Percentiles rank a stretch among this genome's conserved stretches.
Conservation (phyloP, 2,113 vertebrate genomes). For the Acanthisitta chloris region DNA sequence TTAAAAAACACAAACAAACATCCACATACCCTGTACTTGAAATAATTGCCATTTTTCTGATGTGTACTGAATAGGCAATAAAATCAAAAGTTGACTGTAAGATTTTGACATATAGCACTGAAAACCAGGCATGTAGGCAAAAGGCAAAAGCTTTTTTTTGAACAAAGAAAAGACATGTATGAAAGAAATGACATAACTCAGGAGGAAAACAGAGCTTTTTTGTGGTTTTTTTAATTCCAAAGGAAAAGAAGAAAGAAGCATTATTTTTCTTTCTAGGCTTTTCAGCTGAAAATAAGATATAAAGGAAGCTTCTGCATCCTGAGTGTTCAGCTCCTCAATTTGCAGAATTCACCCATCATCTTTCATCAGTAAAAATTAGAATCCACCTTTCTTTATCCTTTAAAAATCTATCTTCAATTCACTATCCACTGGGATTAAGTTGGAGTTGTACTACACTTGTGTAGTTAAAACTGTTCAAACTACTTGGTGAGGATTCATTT, state of each 20-base stretch:
- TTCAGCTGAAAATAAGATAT: background rate
- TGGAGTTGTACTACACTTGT: background rate
- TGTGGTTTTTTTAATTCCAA: background rate
- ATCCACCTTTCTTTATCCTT: background rate
- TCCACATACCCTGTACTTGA: background rate
- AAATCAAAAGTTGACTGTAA: slow-evolving; percentile 24
- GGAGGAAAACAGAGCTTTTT: background rate
- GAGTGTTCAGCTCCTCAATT: background rate
- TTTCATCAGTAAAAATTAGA: slow-evolving; percentile 10
- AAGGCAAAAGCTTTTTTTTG: background rate
- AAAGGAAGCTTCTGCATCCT: background rate
- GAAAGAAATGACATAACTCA: background rate
- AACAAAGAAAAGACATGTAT: background rate
- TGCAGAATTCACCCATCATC: background rate
- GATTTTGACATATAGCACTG: background rate
- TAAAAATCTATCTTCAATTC: background rate
- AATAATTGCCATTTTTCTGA: slow-evolving; percentile 14
- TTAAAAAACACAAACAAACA: background rate
- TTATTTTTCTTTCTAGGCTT: background rate
- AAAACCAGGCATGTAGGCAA: background rate
- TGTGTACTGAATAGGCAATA: slow-evolving; percentile 23
- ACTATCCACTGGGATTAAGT: background rate
- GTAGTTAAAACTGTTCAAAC: background rate
- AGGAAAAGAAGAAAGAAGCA: background rate
- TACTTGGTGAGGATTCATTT: background rate